Evolutionary conservation across 2,888 invertebrate species (phyloP), one percentile per base, ranked within the genome.

Genomic region (Linnaemya vulpina): DNA sequence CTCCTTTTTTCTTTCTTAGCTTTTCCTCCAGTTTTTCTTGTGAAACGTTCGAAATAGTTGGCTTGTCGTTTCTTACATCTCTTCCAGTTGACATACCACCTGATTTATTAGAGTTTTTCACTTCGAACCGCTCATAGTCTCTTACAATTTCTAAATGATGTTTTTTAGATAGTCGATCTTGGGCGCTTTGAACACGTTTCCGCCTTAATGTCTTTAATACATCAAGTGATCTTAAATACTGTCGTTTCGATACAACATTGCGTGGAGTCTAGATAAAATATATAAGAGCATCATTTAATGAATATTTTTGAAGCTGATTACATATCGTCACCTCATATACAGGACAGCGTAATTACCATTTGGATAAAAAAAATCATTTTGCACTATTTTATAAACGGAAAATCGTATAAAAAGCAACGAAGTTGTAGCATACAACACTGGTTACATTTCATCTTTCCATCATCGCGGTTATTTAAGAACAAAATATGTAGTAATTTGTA

Each of bases 111-210:
- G 46, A 35, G 2, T 10, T 11, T 17, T n/a, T 68, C 30, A 3
- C 5, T 55, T 46, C 13, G 22, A 35, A 46, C 1, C 25, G 17
- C 35, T 75, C 62, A 20, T 70, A 81, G n/a, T 81, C 75, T 30
- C 25, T 62, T 3, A 81, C 62, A 53, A 81, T 81, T 10, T 68
- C 62, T 35, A 22, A 35, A 46, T 75, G 75, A 62, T 75, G 63
- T 68, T 68, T 81, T 62, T 55, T 62, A 15, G 68, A 53, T 38
- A 75, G 1, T 17, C 22, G n/a, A 25, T 81, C 81, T 17, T 75
- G 35, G 5, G 60, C 51, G 17, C 0, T 46, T 10, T 3, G 11
- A 4, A 3, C 8, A 15, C 58, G 46, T 30, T 55, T 76, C n/a
- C 86, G 43, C 55, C 30, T 17, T 0, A 73, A 15, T 20, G 15